Percentiles rank a stretch among this genome's conserved stretches.
phyloP scores from a whole-genome alignment of 92 coral and sea anemone genomes.

The Paramuricea clavata region DNA sequence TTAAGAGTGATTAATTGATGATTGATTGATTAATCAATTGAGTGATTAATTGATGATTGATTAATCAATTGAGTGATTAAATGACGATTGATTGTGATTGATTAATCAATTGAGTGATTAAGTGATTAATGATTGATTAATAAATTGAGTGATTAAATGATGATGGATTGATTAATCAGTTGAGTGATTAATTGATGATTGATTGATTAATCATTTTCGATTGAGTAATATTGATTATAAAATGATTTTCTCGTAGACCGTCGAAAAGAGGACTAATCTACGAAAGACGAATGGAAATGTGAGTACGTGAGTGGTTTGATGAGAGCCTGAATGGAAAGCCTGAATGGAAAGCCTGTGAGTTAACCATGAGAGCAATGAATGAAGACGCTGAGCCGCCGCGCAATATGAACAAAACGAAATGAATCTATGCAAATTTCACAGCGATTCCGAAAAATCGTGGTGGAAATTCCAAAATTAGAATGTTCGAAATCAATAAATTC shows the following conservation, averaged over 20 bases:
- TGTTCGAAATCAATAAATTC: constrained; percentile 26
- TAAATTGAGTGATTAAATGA: no score
- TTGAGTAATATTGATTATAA: background rate
- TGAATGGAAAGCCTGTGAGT: constrained; percentile 59
- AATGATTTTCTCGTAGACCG: background rate
- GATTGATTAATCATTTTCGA: constrained; percentile 2
- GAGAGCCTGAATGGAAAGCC: constrained; percentile 37
- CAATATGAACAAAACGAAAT: background rate
- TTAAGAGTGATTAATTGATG: background rate
- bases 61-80: background rate
- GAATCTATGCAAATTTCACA: background rate
- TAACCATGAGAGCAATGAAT: constrained; percentile 48
- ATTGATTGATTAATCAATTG: no score
- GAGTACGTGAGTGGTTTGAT: constrained; percentile 33
- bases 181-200: background rate
- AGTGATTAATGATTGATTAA: no score
- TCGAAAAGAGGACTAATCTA: background rate
- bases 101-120: background rate
- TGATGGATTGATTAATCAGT: background rate
- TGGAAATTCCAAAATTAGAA: background rate
- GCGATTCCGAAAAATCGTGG: background rate
- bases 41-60: background rate
- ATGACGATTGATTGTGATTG: background rate
- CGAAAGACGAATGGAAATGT: constrained; percentile 45
- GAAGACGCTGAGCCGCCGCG: constrained; percentile 62